These are phyloP conservation scores for Digitonthophagus gazella DNA, from an alignment of 2,888 invertebrate genomes.

Conservation along the genomic window DNA sequence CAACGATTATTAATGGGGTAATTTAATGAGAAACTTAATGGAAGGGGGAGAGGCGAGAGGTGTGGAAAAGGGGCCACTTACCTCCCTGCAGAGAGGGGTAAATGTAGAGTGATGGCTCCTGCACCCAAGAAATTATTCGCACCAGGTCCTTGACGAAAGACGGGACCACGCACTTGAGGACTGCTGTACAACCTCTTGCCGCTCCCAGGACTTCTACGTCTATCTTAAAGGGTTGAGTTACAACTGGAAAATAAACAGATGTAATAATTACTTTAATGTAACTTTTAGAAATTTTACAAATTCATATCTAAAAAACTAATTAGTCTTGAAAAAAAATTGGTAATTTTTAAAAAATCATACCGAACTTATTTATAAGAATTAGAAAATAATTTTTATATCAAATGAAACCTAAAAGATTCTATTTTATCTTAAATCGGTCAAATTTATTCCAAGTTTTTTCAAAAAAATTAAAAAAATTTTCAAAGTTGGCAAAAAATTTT, in stretches of 20 bases:
- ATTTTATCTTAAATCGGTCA: no score
- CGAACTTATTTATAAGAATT: no score
- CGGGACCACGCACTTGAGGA: constrained; percentile 69
- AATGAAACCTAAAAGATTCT: no score
- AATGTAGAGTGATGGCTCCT: constrained; percentile 71
- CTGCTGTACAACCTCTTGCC: constrained; percentile 69
- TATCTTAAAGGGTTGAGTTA: constrained; percentile 71
- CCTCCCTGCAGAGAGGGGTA: constrained; percentile 75
- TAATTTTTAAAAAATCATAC: no score
- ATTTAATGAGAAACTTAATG: constrained; percentile 22
- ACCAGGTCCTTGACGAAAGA: constrained; percentile 73
- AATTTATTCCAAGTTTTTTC: no score
- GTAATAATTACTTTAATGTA: no score
- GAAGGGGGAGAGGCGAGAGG: neutral
- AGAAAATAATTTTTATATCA: no score
- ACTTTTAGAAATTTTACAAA: no score
- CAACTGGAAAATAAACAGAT: constrained; percentile 56
- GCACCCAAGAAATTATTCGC: constrained; percentile 72
- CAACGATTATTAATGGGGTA: constrained; percentile 21
- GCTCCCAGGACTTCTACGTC: constrained; percentile 70
- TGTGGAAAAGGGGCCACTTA: constrained; percentile 38
- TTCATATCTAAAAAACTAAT: no score
- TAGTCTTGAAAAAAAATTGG: neutral
- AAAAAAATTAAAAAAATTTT: no score
- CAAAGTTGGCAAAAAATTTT: no score